Evolutionary conservation across 2,113 vertebrate genomes (phyloP).

Genomic region (Pandion haliaetus): DNA sequence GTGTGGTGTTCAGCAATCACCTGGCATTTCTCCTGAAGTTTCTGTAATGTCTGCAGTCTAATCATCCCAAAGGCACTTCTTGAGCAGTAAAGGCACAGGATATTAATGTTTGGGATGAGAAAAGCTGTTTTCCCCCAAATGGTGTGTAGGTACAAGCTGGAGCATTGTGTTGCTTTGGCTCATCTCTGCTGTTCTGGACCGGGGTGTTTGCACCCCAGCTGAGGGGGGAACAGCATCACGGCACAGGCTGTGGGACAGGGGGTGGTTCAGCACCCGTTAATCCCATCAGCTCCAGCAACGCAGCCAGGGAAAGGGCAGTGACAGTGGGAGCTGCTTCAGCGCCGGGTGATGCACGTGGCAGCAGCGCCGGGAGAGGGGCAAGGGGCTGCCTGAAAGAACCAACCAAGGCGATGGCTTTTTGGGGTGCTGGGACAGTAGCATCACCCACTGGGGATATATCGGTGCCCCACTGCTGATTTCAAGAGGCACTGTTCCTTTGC

Average conservation of each 20-base stretch:
- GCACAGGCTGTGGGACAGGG: fast-evolving
- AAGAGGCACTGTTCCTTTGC: neutral
- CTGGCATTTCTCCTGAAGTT: neutral
- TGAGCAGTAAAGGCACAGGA: neutral
- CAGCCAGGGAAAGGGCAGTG: neutral
- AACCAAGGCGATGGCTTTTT: neutral
- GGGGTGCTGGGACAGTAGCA: neutral
- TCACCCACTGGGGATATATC: neutral
- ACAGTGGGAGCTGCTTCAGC: neutral
- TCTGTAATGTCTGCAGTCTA: neutral
- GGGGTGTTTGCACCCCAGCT: neutral
- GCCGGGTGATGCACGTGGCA: neutral
- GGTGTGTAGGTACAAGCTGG: neutral
- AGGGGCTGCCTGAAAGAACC: neutral
- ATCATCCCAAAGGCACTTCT: neutral
- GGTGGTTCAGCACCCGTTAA: neutral
- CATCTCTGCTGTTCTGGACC: fast-evolving
- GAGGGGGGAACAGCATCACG: neutral
- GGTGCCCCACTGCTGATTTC: too few species aligned
- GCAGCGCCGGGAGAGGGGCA: fast-evolving
- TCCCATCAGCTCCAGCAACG: neutral
- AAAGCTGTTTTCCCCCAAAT: neutral
- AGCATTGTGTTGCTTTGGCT: fast-evolving
- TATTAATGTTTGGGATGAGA: neutral
- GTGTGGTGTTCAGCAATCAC: neutral